phyloP scores from a whole-genome alignment of 2,113 vertebrate genomes.

The Gymnocephalus cernua region DNA sequence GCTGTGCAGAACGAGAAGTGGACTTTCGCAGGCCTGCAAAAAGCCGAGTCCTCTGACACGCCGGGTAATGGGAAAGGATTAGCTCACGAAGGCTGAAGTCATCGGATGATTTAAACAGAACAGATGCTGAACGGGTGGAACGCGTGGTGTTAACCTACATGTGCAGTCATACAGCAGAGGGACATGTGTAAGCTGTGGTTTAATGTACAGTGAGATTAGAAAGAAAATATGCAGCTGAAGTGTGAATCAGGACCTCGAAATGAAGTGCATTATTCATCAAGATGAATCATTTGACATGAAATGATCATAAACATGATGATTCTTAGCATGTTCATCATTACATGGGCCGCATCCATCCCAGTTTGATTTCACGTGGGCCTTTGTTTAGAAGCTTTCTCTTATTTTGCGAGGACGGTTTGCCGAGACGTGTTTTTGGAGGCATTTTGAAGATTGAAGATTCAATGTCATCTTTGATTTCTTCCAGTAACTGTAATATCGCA shows the following conservation, averaged over 20 bases:
- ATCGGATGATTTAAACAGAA: constrained; percentile 61
- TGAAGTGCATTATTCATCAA: background rate
- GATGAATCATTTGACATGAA: background rate
- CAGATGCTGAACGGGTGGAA: constrained; percentile 56
- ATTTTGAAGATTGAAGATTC: too few relatives aligned
- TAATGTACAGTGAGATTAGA: background rate
- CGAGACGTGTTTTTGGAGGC: too few relatives aligned
- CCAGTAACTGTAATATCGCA: too few relatives aligned
- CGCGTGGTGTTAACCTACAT: constrained; percentile 21
- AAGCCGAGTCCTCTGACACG: constrained; percentile 37
- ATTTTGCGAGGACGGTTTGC: too few relatives aligned
- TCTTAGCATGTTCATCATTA: too few relatives aligned
- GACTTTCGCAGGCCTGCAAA: constrained; percentile 31
- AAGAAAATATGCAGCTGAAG: background rate
- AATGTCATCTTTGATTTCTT: too few relatives aligned
- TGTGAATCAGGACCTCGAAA: background rate
- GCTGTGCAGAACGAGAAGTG: constrained; percentile 34
- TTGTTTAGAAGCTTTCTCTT: too few relatives aligned
- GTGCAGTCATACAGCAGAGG: constrained; percentile 22
- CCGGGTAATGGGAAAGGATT: constrained; percentile 67
- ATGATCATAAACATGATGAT: background rate
- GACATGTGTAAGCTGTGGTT: constrained; percentile 30
- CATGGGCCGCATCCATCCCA: too few relatives aligned
- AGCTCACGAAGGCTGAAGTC: constrained; percentile 72
- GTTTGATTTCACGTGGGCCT: too few relatives aligned